phyloP scores from a whole-genome alignment of 2,113 vertebrate species.

The Lophochroa leadbeateri region DNA sequence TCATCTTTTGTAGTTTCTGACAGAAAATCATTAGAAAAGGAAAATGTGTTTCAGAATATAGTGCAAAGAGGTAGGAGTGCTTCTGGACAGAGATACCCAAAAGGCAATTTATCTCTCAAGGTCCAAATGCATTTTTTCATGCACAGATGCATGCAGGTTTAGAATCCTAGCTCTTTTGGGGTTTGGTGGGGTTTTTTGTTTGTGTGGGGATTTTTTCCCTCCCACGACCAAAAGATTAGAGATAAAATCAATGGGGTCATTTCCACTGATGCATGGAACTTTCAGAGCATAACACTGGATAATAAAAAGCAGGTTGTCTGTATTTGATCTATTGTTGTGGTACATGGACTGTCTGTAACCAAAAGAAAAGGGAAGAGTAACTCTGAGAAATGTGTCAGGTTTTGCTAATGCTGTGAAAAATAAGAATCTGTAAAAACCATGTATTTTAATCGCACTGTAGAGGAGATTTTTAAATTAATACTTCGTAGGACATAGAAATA shows the following conservation, averaged over 20 bases:
- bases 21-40: not conserved
- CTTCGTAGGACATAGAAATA: not conserved
- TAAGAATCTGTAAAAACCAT: not conserved
- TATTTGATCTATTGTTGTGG: not conserved
- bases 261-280: not conserved
- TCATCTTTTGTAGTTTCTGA: not conserved
- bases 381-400: not conserved
- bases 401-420: not conserved
- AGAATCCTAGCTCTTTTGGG: not conserved
- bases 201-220: not conserved
- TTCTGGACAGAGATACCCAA: not conserved
- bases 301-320: not conserved
- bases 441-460: not conserved
- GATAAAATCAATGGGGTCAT: not conserved
- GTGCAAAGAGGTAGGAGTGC: not conserved
- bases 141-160: not conserved
- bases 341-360: not conserved
- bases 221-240: not conserved
- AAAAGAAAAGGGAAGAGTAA: not conserved
- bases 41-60: not conserved
- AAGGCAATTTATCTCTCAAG: not conserved
- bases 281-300: not conserved
- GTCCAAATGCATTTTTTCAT: not conserved
- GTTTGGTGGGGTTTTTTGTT: not conserved
- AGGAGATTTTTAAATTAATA: not conserved